phyloP scores from a whole-genome alignment of 2,888 invertebrate species.

The Iphiclides podalirius region DNA sequence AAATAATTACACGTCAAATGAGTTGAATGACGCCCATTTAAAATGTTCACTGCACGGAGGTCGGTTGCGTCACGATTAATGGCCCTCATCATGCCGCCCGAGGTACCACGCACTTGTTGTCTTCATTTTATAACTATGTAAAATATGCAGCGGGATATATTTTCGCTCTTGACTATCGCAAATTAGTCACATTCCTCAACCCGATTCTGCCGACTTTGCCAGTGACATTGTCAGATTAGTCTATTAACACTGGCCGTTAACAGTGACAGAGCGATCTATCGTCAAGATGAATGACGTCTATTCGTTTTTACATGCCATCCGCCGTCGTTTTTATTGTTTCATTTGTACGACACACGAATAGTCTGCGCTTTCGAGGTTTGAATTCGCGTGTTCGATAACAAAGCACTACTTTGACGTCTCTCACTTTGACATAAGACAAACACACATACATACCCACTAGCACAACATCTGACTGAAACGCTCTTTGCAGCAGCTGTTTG shows the following conservation, averaged over 20 bases:
- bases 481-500: too few species aligned
- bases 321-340: neutral
- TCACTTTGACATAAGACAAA: too few species aligned
- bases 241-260: slow-evolving; percentile 14
- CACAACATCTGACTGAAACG: too few species aligned
- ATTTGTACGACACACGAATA: neutral
- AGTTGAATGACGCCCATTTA: slow-evolving; percentile 65
- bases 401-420: too few species aligned
- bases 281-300: slow-evolving; percentile 4
- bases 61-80: slow-evolving; percentile 46
- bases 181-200: slow-evolving; percentile 18
- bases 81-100: slow-evolving; percentile 33
- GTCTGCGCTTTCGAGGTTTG: neutral
- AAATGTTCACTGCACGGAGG: slow-evolving; percentile 41
- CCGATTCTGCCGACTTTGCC: slow-evolving; percentile 7
- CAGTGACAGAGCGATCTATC: slow-evolving; percentile 2
- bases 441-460: too few species aligned
- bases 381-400: too few species aligned
- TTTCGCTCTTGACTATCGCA: slow-evolving; percentile 5
- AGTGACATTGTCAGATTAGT: slow-evolving; percentile 17
- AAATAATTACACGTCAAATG: slow-evolving; percentile 70
- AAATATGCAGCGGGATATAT: slow-evolving; percentile 7
- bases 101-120: slow-evolving; percentile 14
- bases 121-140: neutral
- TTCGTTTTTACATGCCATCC: neutral